Percentiles rank a stretch among this genome's conserved stretches.
phyloP scores from a whole-genome alignment of 2,888 invertebrate genomes.

The Platerodrilus igneus region DNA sequence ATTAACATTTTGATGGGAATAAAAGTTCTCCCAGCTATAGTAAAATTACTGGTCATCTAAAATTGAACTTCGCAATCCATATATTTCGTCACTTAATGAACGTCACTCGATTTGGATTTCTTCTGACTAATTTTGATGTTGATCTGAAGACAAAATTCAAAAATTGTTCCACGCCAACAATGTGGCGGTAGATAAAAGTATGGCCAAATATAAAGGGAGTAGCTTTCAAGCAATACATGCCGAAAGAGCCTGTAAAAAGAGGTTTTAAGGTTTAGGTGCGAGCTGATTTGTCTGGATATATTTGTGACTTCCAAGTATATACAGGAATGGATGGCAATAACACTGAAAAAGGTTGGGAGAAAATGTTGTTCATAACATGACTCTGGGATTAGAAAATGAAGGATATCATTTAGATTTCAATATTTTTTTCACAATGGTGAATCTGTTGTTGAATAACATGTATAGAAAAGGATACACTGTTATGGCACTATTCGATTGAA shows the following conservation, averaged over 20 bases:
- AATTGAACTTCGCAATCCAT: constrained; percentile 17
- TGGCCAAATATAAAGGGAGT: constrained; percentile 20
- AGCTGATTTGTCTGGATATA: constrained; percentile 14
- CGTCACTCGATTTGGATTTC: constrained; percentile 23
- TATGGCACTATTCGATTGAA: too few species aligned
- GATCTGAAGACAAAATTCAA: constrained; percentile 14
- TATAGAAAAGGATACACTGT: too few species aligned
- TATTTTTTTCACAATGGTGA: not conserved
- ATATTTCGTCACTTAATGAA: too few species aligned
- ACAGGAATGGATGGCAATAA: constrained; percentile 1
- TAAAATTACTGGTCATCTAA: constrained; percentile 23
- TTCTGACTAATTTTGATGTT: constrained; percentile 21
- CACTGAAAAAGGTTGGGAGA: not conserved
- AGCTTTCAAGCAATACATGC: constrained; percentile 25
- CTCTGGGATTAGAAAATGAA: too few species aligned
- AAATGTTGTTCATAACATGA: too few species aligned
- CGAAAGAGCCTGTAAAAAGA: constrained; percentile 23
- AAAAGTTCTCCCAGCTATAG: constrained; percentile 23
- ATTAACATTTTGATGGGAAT: constrained; percentile 27
- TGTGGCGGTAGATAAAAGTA: constrained; percentile 24
- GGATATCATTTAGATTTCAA: not conserved
- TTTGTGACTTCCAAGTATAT: constrained; percentile 6
- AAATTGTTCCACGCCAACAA: constrained; percentile 12
- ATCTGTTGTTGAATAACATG: too few species aligned
- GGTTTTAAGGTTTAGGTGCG: constrained; percentile 27